Evolutionary conservation across 2,113 vertebrate species (phyloP).

Genomic region (Fukomys damarensis): DNA sequence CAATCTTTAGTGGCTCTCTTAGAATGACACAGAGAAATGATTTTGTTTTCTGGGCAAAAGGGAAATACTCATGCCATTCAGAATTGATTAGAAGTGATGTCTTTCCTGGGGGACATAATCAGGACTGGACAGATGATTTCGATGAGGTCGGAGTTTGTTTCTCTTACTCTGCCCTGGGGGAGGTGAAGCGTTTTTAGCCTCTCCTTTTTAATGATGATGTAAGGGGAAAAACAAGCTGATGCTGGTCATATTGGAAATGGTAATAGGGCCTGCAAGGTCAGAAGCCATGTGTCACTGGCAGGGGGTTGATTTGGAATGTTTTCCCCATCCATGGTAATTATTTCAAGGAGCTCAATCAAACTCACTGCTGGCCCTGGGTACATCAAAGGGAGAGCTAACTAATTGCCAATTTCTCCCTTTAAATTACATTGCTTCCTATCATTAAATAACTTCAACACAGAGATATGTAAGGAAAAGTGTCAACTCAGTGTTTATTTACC

Average conservation of each 20-base stretch:
- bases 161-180: slow-evolving; percentile 4
- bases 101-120: slow-evolving; percentile 62
- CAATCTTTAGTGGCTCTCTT: background rate
- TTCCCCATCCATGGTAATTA: slow-evolving; percentile 11
- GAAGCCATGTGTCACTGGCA: background rate
- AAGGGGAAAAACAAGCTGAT: slow-evolving; percentile 12
- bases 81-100: slow-evolving; percentile 58
- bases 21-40: slow-evolving; percentile 20
- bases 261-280: background rate
- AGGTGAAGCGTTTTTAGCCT: slow-evolving; percentile 24
- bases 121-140: slow-evolving; percentile 35
- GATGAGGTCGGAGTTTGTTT: slow-evolving; percentile 50
- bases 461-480: background rate
- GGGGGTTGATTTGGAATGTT: slow-evolving; percentile 28
- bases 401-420: slow-evolving; percentile 70
- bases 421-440: slow-evolving; percentile 40
- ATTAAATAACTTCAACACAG: background rate
- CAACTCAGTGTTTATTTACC: background rate
- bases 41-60: slow-evolving; percentile 62
- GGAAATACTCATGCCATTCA: slow-evolving; percentile 48
- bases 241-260: background rate
- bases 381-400: slow-evolving; percentile 55
- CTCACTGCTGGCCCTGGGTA: background rate
- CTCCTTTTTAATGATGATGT: slow-evolving; percentile 42
- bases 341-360: slow-evolving; percentile 68